Base-by-base conservation (phyloP, 2,113 vertebrate genomes). In the Psittacula cyanocephala region DNA sequence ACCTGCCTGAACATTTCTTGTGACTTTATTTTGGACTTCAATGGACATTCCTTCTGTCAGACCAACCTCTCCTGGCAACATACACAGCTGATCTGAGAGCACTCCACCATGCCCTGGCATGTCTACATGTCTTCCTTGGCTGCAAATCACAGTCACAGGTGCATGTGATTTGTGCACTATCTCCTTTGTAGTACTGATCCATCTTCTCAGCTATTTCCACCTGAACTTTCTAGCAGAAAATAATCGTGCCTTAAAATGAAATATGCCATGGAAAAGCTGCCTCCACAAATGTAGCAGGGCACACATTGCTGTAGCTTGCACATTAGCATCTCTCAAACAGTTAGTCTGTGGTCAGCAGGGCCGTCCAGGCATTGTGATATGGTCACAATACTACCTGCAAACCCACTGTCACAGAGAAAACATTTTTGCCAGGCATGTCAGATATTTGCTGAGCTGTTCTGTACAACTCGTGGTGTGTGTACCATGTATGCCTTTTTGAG, bases 71-170 rank as follows among this genome's bases (percentile, higher is more conserved):
- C 23, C 39, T 92, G 43, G 29, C 33, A 68, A 39, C 29, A 28
- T 9, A 59, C 5, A 22, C 14, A 50, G 25, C 79, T 89, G n/a
- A 50, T 39, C 33, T 69, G 71, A 60, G 39, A 85, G 39, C 0
- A 4, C 17, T 49, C 46, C 35, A 52, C 29, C 0, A 0, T 60
- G 28, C 25, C 41, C 43, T 9, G 8, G 17, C 14, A 6, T 39
- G 19, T 60, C 67, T 55, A 13, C 47, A 16, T 90, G 70, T 76
- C 47, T 88, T 87, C 29, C 17, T 31, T 35, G 57, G 43, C 63
- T 80, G 33, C 46, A 49, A 82, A 69, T 77, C 79, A n/a, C 65
- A 68, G 9, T n/a, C 62, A 68, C 59, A 50, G 81, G 57, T 90
- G 33, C 20, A 23, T n/a, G 33, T 59, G 55, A n/a, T n/a, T n/a